These are phyloP conservation scores for Xanthorhoe designata DNA, from an alignment of 2,888 invertebrate genomes.

Conservation along the genomic window DNA sequence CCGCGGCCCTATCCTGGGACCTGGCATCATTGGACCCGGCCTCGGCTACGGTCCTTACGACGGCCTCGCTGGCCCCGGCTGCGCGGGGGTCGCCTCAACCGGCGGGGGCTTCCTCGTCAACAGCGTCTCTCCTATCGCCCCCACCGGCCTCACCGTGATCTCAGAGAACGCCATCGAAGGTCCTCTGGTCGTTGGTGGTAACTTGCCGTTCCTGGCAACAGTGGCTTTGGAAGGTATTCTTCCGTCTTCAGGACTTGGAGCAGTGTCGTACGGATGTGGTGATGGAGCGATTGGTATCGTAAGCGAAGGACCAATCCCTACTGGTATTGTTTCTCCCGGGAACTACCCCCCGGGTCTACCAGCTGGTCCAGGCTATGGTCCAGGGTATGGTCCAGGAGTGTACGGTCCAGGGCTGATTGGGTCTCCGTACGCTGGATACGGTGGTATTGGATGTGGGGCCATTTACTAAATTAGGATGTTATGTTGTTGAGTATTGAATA, in stretches of 20 bases:
- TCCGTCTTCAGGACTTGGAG: slow-evolving; percentile 58
- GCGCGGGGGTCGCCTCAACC: slow-evolving; percentile 51
- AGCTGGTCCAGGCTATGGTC: slow-evolving; percentile 28
- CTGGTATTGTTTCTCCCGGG: slow-evolving; percentile 34
- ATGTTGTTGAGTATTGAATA: slow-evolving; percentile 31
- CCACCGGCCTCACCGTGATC: slow-evolving; percentile 57
- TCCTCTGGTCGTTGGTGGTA: slow-evolving; percentile 54
- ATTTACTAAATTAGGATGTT: slow-evolving; percentile 24
- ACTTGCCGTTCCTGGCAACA: slow-evolving; percentile 63
- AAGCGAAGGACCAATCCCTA: slow-evolving; percentile 41
- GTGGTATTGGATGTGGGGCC: slow-evolving; percentile 30
- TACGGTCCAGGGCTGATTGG: slow-evolving; percentile 29
- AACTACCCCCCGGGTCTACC: slow-evolving; percentile 34
- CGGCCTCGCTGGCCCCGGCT: slow-evolving; percentile 32
- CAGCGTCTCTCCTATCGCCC: slow-evolving; percentile 57
- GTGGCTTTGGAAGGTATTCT: slow-evolving; percentile 58
- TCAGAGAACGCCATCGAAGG: slow-evolving; percentile 65
- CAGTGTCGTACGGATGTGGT: slow-evolving; percentile 61
- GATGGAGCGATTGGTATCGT: slow-evolving; percentile 50
- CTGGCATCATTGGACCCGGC: slow-evolving; percentile 35
- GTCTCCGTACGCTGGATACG: slow-evolving; percentile 18
- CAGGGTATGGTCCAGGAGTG: slow-evolving; percentile 5
- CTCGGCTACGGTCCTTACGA: slow-evolving; percentile 22
- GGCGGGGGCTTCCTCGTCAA: slow-evolving; percentile 58
- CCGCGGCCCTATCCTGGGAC: slow-evolving; percentile 34